A percentile compares a stretch with the other conserved stretches of the same genome.
Evolutionary conservation across 1,140 invertebrate genomes (phyloP).

Genomic region (Conopomorpha cramerella): DNA sequence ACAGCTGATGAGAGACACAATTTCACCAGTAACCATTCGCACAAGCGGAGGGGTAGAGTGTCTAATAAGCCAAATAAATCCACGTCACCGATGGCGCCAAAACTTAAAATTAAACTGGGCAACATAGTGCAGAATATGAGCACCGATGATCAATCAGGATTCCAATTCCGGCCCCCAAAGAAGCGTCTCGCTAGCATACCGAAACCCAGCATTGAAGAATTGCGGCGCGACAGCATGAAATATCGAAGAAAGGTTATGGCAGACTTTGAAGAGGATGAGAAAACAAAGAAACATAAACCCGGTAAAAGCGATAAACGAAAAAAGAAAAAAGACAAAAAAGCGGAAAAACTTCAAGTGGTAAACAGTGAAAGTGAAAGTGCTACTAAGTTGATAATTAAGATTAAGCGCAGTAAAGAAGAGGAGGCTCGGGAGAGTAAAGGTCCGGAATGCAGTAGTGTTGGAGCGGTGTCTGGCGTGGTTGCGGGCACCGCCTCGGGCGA

Average conservation of each 20-base stretch:
- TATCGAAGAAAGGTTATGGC: constrained; percentile 82
- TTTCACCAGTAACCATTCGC: constrained; percentile 30
- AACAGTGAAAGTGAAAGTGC: constrained; percentile 63
- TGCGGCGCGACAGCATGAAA: constrained; percentile 85
- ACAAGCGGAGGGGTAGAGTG: constrained; percentile 62
- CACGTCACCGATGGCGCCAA: constrained; percentile 63
- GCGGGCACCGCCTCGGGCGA: constrained; percentile 19
- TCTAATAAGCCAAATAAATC: constrained; percentile 36
- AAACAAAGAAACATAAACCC: constrained; percentile 61
- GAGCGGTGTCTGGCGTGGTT: constrained; percentile 7
- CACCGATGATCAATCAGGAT: constrained; percentile 52
- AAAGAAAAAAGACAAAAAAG: constrained; percentile 68
- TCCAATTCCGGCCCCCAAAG: constrained; percentile 76
- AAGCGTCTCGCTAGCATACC: constrained; percentile 71
- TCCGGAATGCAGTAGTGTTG: no score
- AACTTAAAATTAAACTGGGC: constrained; percentile 84
- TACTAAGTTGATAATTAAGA: constrained; percentile 69
- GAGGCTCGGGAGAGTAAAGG: constrained; percentile 11
- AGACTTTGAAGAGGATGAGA: constrained; percentile 74
- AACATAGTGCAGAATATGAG: constrained; percentile 60
- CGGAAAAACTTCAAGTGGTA: constrained; percentile 64
- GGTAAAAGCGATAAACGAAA: constrained; percentile 69
- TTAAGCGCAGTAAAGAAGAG: constrained; percentile 39
- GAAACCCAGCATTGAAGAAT: constrained; percentile 70
- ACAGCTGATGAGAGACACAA: no score